These are phyloP conservation scores for Tinea pellionella DNA, from an alignment of 2,888 invertebrate species.

Conservation along the genomic window DNA sequence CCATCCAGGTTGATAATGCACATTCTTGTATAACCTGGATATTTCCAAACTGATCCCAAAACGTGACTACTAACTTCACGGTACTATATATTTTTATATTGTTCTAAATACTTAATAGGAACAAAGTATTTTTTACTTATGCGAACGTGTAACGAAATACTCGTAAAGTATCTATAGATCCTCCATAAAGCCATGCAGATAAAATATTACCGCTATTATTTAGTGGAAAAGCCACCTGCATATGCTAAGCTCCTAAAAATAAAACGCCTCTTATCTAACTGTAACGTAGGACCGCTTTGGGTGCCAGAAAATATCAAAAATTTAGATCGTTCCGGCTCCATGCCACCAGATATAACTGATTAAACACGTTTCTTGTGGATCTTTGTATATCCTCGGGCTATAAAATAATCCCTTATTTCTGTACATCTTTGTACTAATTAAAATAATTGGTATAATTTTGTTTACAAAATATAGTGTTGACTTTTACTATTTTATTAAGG, in stretches of 20 bases:
- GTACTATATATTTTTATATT: not conserved
- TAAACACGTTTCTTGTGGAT: not conserved
- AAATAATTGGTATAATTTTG: not conserved
- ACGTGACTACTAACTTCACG: too few species aligned
- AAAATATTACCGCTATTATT: not conserved
- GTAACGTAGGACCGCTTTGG: constrained; percentile 13
- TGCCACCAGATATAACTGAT: not conserved
- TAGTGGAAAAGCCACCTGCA: constrained; percentile 11
- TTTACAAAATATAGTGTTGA: not conserved
- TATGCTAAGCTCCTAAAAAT: constrained; percentile 14
- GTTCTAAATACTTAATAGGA: not conserved
- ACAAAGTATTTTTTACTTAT: not conserved
- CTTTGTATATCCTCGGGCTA: not conserved
- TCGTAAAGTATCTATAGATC: not conserved
- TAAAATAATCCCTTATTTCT: not conserved
- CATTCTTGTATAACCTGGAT: too few species aligned
- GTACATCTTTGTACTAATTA: not conserved
- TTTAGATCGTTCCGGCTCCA: constrained; percentile 15
- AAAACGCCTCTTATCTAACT: constrained; percentile 15
- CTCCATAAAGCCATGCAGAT: not conserved
- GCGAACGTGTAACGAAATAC: not conserved
- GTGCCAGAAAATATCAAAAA: constrained; percentile 16
- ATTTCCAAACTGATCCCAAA: too few species aligned
- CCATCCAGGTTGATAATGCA: too few species aligned
- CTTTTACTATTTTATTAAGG: not conserved